Percentiles rank a stretch among this genome's conserved stretches.
These are phyloP conservation scores for Drosophila arawakana DNA, from an alignment of 1,140 invertebrate species.

Conservation along the genomic window DNA sequence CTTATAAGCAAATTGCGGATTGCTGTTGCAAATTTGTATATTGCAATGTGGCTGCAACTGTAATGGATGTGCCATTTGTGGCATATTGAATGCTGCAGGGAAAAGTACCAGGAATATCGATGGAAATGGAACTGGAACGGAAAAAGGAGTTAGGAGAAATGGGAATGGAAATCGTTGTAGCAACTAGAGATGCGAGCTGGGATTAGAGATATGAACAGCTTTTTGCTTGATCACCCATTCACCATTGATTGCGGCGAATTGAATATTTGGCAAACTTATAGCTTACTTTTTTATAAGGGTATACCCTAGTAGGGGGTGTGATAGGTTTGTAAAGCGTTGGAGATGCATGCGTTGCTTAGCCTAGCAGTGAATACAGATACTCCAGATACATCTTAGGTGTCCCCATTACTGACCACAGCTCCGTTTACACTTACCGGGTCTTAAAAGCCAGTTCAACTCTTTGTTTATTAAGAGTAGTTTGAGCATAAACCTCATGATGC, in stretches of 20 bases:
- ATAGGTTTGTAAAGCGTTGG: too few species aligned
- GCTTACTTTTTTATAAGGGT: too few species aligned
- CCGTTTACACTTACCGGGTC: too few species aligned
- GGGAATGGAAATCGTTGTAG: not conserved
- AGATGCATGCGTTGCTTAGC: too few species aligned
- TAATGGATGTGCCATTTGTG: conserved; percentile 78
- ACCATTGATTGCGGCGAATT: conserved; percentile 10
- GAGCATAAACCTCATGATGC: too few species aligned
- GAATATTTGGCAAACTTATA: conserved; percentile 5
- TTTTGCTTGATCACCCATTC: conserved; percentile 2
- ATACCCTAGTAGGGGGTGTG: too few species aligned
- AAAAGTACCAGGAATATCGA: conserved; percentile 27
- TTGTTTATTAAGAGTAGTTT: too few species aligned
- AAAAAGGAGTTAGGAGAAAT: not conserved
- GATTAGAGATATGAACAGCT: conserved; percentile 7
- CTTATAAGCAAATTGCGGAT: conserved; percentile 54
- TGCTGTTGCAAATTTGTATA: conserved; percentile 70
- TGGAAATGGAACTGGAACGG: conserved; percentile 3
- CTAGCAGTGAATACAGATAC: too few species aligned
- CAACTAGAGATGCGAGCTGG: not conserved
- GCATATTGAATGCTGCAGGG: conserved; percentile 46
- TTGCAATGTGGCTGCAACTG: conserved; percentile 68
- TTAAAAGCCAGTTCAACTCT: too few species aligned
- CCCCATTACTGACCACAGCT: too few species aligned
- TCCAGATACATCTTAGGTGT: too few species aligned